A percentile compares a stretch with the other conserved stretches of the same genome.
phyloP scores from a whole-genome alignment of 2,888 invertebrate genomes.

The Epirrita christyi region DNA sequence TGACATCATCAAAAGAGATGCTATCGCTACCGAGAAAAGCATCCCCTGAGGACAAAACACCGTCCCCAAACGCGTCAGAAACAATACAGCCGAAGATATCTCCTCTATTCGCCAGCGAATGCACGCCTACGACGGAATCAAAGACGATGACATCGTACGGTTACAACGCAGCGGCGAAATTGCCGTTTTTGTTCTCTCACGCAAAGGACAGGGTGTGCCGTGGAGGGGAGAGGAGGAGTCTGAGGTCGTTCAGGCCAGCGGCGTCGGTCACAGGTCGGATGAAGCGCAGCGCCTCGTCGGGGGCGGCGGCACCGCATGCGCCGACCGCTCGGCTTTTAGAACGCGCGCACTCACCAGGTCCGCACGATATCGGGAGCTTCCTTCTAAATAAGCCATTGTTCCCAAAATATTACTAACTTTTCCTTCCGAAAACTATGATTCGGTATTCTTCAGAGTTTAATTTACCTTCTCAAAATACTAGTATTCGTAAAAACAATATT shows the following conservation, averaged over 20 bases:
- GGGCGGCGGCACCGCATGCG: constrained; percentile 74
- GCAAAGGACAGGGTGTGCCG: constrained; percentile 53
- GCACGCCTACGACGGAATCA: constrained; percentile 70
- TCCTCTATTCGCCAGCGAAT: constrained; percentile 67
- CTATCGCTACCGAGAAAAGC: constrained; percentile 63
- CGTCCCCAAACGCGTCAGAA: constrained; percentile 62
- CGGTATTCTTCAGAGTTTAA: neutral
- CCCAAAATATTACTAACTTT: neutral
- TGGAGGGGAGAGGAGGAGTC: constrained; percentile 57
- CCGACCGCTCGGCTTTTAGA: constrained; percentile 67
- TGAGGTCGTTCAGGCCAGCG: constrained; percentile 60
- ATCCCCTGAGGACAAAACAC: constrained; percentile 71
- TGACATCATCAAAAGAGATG: constrained; percentile 63
- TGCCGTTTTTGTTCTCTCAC: constrained; percentile 81
- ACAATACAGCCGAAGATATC: constrained; percentile 79
- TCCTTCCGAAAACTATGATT: neutral
- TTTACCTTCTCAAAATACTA: neutral
- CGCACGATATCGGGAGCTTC: constrained; percentile 39
- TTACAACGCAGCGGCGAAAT: constrained; percentile 79
- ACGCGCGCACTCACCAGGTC: constrained; percentile 63
- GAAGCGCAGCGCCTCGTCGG: constrained; percentile 82
- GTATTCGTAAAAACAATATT: neutral
- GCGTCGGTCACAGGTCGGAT: constrained; percentile 70
- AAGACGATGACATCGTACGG: constrained; percentile 80
- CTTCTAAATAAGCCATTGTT: constrained; percentile 18